phyloP scores from a whole-genome alignment of 2,888 invertebrate species.

The Synergus umbraculus region DNA sequence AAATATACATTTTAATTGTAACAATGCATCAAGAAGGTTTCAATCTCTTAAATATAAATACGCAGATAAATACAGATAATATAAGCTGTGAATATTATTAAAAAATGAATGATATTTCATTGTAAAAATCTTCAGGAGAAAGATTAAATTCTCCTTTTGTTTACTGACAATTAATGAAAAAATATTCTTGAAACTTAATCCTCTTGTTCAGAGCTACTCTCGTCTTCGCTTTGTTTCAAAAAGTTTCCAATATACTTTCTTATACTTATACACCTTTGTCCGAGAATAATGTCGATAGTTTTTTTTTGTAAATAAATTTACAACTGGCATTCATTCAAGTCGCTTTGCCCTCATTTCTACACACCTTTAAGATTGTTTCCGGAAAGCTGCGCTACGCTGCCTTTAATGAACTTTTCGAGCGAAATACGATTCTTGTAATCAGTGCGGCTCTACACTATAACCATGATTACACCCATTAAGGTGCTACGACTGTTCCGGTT shows the following conservation, averaged over 20 bases:
- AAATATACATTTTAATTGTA: conserved; percentile 5
- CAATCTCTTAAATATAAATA: too few relatives aligned
- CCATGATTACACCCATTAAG: conserved; percentile 39
- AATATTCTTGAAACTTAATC: too few relatives aligned
- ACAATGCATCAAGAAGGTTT: not conserved
- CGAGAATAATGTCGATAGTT: conserved; percentile 13
- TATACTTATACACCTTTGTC: not conserved
- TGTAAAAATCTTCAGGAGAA: not conserved
- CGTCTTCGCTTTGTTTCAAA: not conserved
- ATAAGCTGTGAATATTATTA: not conserved
- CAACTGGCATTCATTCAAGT: conserved; percentile 24
- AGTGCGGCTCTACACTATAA: conserved; percentile 21
- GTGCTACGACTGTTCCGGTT: conserved; percentile 12
- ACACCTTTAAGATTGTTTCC: conserved; percentile 29
- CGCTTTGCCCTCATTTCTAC: conserved; percentile 32
- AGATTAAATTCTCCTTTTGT: too few relatives aligned
- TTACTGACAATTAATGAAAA: too few relatives aligned
- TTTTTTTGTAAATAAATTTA: conserved; percentile 24
- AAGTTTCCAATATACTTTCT: not conserved
- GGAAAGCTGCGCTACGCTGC: conserved; percentile 30
- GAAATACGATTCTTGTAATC: conserved; percentile 39
- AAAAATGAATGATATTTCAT: not conserved
- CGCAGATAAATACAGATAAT: not conserved
- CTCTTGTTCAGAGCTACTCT: not conserved
- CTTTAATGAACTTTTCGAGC: conserved; percentile 40